Base-by-base conservation (phyloP, 2,113 vertebrate species). In the Microtus montanus region DNA sequence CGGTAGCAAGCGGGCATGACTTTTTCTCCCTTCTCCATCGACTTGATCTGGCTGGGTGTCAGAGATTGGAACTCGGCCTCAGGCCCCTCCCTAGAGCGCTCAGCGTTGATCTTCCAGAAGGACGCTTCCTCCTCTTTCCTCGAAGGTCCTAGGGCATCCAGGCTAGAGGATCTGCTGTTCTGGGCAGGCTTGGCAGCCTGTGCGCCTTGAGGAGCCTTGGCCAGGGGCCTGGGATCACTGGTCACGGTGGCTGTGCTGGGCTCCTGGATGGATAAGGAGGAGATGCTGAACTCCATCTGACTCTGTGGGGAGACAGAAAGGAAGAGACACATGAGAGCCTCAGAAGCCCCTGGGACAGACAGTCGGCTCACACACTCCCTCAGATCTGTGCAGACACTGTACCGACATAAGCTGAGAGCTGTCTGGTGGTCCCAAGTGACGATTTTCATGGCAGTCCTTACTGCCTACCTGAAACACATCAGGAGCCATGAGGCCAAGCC, bases 31-130 rank as follows among this genome's bases (percentile, higher is more conserved):
- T 99, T 99, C 97, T 99, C 99, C 93, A 99, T 98, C 64, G 99
- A 99, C 96, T 99, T 99, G 97, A 99, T 99, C 98, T 99, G 99
- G 96, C 99, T 99, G 24, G 99, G 99, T 0, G 99, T 99, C 86
- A 99, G 97, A 0, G 99, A 99, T 96, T 99, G 99, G 98, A 99
- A 99, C 75, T 99, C 99, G 0, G 99, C 98, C 91, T 99, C 98
- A 22, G 99, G 98, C 7, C 99, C 99, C 95, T 99, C 98, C 77
- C 99, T 98, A 0, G 99, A 99, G 89, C 99, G 98, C 97, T 99
- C 99, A 0, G 99, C 99, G 0, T 99, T 99, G 98, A 99, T 99
- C 98, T 99, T 99, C 99, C 99, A 99, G 98, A 99, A 99, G 1
- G 98, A 96, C 0, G 98, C 98, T 92, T 99, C 99, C 63, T 99